These are phyloP conservation scores for Nothocercus nigrocapillus DNA, from an alignment of 2,113 vertebrate species.

Conservation along the genomic window DNA sequence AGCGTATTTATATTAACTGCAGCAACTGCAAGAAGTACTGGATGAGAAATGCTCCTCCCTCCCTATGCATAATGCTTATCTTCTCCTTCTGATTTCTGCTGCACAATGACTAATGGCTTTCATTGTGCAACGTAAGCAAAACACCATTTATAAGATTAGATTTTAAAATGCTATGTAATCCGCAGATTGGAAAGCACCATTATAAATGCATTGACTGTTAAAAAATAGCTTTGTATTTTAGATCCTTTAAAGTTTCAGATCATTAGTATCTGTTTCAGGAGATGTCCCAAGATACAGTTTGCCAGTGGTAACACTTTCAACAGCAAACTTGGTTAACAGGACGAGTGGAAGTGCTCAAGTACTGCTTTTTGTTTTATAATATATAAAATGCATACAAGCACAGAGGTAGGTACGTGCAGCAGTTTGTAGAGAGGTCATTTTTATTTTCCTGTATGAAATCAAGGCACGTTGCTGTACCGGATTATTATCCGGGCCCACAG, in stretches of 20 bases:
- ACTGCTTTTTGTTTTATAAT: not conserved
- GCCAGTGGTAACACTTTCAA: not conserved
- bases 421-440: not conserved
- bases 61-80: not conserved
- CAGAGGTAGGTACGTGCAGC: fast-evolving
- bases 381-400: not conserved
- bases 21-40: not conserved
- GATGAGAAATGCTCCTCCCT: not conserved
- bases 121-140: not conserved
- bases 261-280: not conserved
- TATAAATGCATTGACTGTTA: not conserved
- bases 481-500: not conserved
- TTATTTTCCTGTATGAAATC: not conserved
- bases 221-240: not conserved
- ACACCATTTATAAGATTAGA: not conserved
- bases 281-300: not conserved
- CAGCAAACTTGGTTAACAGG: not conserved
- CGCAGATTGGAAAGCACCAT: not conserved
- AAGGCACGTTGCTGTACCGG: not conserved
- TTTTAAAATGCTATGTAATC: not conserved
- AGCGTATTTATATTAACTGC: not conserved
- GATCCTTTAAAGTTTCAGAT: not conserved
- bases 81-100: not conserved
- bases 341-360: not conserved
- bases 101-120: not conserved